Percentiles rank a stretch among this genome's conserved stretches.
Evolutionary conservation across 2,888 invertebrate species (phyloP).

Genomic region (Amphimallon solstitiale): DNA sequence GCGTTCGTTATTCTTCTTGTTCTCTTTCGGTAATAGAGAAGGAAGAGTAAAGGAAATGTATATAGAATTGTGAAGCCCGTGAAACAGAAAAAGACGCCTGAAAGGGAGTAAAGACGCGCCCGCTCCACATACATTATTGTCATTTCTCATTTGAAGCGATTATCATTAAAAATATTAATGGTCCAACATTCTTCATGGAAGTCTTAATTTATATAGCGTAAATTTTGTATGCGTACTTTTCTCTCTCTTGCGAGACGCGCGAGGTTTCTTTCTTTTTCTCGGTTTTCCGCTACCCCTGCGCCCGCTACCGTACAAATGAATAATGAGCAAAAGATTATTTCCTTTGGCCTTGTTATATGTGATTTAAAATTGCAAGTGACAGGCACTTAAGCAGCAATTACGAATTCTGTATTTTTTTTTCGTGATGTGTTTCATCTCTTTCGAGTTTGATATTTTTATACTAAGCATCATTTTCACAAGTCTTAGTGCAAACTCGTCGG

Average conservation of each 20-base stretch:
- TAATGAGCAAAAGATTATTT: constrained; percentile 53
- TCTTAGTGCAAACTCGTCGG: neutral
- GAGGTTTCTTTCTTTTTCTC: constrained; percentile 20
- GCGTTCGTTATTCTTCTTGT: constrained; percentile 50
- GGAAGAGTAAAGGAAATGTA: constrained; percentile 16
- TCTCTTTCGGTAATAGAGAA: constrained; percentile 27
- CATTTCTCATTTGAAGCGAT: constrained; percentile 62
- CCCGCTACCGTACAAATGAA: constrained; percentile 46
- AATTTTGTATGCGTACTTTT: constrained; percentile 59
- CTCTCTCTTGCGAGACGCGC: constrained; percentile 29
- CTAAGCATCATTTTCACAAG: neutral
- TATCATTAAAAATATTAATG: constrained; percentile 65
- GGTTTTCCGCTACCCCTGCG: neutral
- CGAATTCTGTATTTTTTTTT: constrained; percentile 33
- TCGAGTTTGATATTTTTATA: constrained; percentile 16
- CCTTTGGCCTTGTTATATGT: constrained; percentile 50
- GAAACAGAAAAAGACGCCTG: constrained; percentile 38
- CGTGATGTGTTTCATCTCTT: constrained; percentile 22
- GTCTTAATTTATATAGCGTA: constrained; percentile 61
- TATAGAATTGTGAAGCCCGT: constrained; percentile 14
- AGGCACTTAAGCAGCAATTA: constrained; percentile 38
- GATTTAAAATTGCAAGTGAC: constrained; percentile 52
- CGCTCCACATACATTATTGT: constrained; percentile 62
- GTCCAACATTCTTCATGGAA: constrained; percentile 62
- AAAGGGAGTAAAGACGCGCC: constrained; percentile 52